phyloP scores from a whole-genome alignment of 2,113 vertebrate genomes.

The Strigops habroptila region DNA sequence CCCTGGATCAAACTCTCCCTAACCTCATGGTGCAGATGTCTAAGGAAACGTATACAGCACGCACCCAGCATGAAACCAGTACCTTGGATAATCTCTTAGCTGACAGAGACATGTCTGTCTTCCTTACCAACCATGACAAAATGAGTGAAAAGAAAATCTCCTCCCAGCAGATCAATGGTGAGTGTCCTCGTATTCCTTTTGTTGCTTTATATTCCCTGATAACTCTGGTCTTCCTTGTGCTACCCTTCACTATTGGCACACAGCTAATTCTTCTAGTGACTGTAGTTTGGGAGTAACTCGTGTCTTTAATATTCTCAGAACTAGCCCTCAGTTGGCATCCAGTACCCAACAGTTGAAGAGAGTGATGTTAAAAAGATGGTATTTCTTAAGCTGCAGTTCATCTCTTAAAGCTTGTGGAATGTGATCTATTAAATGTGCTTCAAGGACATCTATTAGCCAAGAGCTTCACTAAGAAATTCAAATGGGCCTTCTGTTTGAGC shows the following conservation, averaged over 20 bases:
- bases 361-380: background rate
- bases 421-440: background rate
- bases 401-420: background rate
- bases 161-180: constrained; percentile 75
- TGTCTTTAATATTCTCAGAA: background rate
- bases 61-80: constrained; percentile 61
- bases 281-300: background rate
- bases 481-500: background rate
- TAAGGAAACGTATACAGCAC: constrained; percentile 63
- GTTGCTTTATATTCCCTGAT: background rate
- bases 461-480: background rate
- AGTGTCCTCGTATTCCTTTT: background rate
- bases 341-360: background rate
- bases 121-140: constrained; percentile 76
- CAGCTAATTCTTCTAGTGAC: background rate
- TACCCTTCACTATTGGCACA: background rate
- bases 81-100: constrained; percentile 72
- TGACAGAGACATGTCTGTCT: constrained; percentile 74
- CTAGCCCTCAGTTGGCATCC: background rate
- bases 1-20: constrained; percentile 78
- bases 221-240: background rate
- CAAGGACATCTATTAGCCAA: background rate
- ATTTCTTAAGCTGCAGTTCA: background rate
- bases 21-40: constrained; percentile 74
- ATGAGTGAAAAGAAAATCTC: constrained; percentile 67